Evolutionary conservation across 2,797 vertebrate genomes (phyloP), one percentile per base, ranked within the genome.

Genomic region (Tolypeutes matacus): DNA sequence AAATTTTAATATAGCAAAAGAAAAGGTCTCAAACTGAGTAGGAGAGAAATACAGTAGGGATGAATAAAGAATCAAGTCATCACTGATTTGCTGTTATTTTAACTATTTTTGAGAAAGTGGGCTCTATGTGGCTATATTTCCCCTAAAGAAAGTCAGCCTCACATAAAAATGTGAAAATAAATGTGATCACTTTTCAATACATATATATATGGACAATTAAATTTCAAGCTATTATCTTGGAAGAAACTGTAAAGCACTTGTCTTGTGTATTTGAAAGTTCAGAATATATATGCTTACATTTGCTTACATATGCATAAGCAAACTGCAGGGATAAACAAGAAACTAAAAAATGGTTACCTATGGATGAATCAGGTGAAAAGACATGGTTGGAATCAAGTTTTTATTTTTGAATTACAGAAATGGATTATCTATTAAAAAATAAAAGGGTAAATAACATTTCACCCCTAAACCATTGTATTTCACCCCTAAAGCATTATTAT

Each of bases 1-100:
- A 94, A 88, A 42, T 42, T 93, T 69, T 80, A 95, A 89, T 21
- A 81, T 4, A 92, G 31, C 10, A 94, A 86, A 92, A 77, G 80
- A 82, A 92, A 82, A 91, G 62, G n/a, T 76, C 51, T 94, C 51
- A 86, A 80, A 94, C 21, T 39, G 34, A 92, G 36, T 42, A 53
- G 62, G 13, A 88, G 91, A 89, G 36, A 93, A 77, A 80, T 73
- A 5, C 53, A 34, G 27, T 65, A 73, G n/a, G 42, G 65, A 0
- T 67, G 62, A 77, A 86, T 92, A 94, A 91, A 77, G 25, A 92
- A 93, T 70, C 34, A 75, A 73, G 18, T 72, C 29, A 77, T 60
- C 62, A 88, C 2, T 86, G 70, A 77, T 46, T 67, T 92, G 51
- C 18, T 89, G n/a, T 65, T 86, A 83, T 81, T 93, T 89, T 42